These are phyloP conservation scores for Danaus melanippus DNA, from an alignment of 1,140 invertebrate species.

Conservation along the genomic window DNA sequence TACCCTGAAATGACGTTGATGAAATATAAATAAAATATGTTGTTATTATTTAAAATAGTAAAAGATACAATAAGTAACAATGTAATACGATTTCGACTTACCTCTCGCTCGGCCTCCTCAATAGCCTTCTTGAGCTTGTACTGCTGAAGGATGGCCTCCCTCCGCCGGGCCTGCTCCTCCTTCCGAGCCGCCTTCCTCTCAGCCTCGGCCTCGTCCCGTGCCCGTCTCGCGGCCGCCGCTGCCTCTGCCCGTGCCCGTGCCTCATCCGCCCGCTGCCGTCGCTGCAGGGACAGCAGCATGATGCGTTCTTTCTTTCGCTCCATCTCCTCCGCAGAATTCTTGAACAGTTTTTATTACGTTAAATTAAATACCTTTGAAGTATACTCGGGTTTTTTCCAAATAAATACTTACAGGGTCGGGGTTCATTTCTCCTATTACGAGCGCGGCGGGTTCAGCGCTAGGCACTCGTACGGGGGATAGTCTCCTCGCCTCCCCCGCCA, in stretches of 20 bases:
- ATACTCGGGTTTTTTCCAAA: too few species aligned
- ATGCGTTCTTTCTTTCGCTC: slow-evolving; percentile 92
- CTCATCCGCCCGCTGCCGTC: slow-evolving; percentile 92
- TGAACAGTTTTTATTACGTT: slow-evolving; percentile 11
- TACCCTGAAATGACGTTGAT: slow-evolving; percentile 70
- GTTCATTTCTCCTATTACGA: slow-evolving; percentile 57
- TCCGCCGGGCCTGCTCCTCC: slow-evolving; percentile 89
- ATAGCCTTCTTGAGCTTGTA: slow-evolving; percentile 96
- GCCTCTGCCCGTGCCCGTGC: slow-evolving; percentile 87
- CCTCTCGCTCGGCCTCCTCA: slow-evolving; percentile 92
- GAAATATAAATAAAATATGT: too few species aligned
- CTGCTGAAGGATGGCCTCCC: slow-evolving; percentile 92
- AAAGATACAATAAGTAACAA: background rate
- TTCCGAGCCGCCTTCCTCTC: slow-evolving; percentile 90
- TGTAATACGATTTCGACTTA: slow-evolving; percentile 36
- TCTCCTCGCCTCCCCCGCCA: slow-evolving; percentile 5
- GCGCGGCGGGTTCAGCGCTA: slow-evolving; percentile 45
- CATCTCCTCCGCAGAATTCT: slow-evolving; percentile 89
- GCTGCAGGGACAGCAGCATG: slow-evolving; percentile 87
- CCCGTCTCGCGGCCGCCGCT: slow-evolving; percentile 83
- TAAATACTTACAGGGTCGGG: slow-evolving; percentile 44
- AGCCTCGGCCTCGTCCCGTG: slow-evolving; percentile 86
- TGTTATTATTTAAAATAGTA: slow-evolving; percentile 2
- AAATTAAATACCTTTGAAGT: too few species aligned
- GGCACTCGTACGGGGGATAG: slow-evolving; percentile 14